Percentiles rank a stretch among this genome's conserved stretches.
Conservation (phyloP, 2,797 vertebrate species). For the Erethizon dorsatum region DNA sequence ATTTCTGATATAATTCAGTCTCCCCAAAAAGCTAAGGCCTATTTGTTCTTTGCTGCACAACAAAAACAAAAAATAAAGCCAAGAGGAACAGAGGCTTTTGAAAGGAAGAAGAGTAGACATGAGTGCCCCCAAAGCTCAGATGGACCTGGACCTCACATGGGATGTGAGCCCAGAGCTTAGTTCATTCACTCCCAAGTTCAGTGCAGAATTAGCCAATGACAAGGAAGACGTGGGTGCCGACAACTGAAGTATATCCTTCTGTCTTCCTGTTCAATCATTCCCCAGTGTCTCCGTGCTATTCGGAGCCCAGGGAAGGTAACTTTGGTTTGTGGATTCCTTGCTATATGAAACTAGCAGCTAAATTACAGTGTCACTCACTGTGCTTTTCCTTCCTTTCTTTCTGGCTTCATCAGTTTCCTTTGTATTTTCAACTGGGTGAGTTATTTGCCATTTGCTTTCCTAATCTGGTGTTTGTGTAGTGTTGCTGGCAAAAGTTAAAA, state of each 20-base stretch:
- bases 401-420: conserved; percentile 44
- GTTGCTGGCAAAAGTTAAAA: conserved; percentile 66
- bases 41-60: background rate
- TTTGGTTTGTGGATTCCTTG: background rate
- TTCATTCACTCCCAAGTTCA: background rate
- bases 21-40: background rate
- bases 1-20: background rate
- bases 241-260: background rate
- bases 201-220: background rate
- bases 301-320: background rate
- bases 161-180: background rate
- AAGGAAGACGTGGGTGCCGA: background rate
- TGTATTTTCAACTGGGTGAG: conserved; percentile 43
- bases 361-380: background rate
- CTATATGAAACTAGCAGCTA: conserved; percentile 56
- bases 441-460: conserved; percentile 71
- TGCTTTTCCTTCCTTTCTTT: conserved; percentile 25
- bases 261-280: conserved; percentile 64
- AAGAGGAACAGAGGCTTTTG: background rate
- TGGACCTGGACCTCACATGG: background rate
- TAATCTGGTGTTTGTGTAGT: conserved; percentile 42
- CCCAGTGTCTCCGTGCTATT: background rate
- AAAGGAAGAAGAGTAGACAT: background rate
- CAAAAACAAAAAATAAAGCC: background rate
- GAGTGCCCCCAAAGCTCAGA: background rate